These are phyloP conservation scores for Kryphioiulus occultus DNA, from an alignment of 2,888 invertebrate species.

Conservation along the genomic window DNA sequence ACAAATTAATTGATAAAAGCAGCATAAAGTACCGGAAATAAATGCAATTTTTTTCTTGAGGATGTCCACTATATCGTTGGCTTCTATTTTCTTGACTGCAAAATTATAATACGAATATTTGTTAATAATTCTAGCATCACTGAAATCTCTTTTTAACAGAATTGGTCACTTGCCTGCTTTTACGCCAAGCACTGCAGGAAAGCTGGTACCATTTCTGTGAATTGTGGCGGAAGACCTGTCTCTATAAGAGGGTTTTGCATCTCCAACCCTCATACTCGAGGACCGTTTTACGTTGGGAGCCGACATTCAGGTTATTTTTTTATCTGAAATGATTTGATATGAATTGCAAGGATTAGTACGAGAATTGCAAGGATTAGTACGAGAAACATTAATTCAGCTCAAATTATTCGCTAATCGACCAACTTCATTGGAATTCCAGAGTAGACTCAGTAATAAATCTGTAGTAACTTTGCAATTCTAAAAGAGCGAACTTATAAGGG, in stretches of 20 bases:
- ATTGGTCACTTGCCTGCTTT: not conserved
- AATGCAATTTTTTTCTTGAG: conserved; percentile 51
- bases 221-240: not conserved
- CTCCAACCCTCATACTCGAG: not conserved
- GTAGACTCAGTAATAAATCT: no score
- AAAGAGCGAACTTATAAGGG: no score
- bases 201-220: not conserved
- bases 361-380: not conserved
- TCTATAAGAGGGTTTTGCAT: not conserved
- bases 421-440: no score
- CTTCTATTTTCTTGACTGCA: conserved; percentile 51
- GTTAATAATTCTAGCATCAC: not conserved
- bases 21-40: conserved; percentile 42
- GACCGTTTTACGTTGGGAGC: not conserved
- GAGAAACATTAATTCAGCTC: no score
- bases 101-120: not conserved
- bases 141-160: not conserved
- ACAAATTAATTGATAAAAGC: not conserved
- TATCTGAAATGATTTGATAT: not conserved
- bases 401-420: no score
- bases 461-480: no score
- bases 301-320: not conserved
- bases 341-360: not conserved
- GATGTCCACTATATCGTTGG: conserved; percentile 50
- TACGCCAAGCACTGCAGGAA: conserved; percentile 17